Base-by-base conservation (phyloP, 2,797 vertebrate species). In the Parotocinclus haroldoi region DNA sequence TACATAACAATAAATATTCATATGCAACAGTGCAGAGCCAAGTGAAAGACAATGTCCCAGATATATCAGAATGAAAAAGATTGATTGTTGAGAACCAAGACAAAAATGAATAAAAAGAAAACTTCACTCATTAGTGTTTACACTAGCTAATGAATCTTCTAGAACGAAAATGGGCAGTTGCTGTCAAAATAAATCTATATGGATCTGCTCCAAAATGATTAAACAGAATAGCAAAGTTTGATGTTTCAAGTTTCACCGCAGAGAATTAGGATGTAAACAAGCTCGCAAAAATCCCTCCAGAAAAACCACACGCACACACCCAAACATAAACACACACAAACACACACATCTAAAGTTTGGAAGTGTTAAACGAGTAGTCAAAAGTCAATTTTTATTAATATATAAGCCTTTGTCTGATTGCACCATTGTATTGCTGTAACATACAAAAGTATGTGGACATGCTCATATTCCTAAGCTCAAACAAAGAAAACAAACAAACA, bases 221-320 rank as follows among this genome's bases (percentile, higher is more conserved):
- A 91, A 92, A 91, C 89, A 87, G 89, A 90, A 91, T 91, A 89
- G 85, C 84, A 88, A 88, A 91, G 85, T 86, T 58, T 82, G 80
- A 89, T 83, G 88, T 89, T 87, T 89, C 87, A 89, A 88, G 87
- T 87, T 83, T 83, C 81, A 87, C 87, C 87, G 88, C 87, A 75
- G 79, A 89, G 89, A 87, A 88, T 89, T 91, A 88, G 80, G 88
- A 90, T 87, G 89, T 91, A 91, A 91, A 91, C 89, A 91, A 77
- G 80, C 80, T 84, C 83, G 76, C 81, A 79, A 83, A 89, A 87
- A 67, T 74, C 60, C 69, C 60, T 64, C 40, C 58, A 63, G 68
- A 69, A 63, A 63, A 57, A 54, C 37, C 66, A 49, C 48, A 63
- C 27, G 57, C 53, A 38, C 64, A 58, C 39, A 39, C 60, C 63